A percentile compares a stretch with the other conserved stretches of the same genome.
Evolutionary conservation across 2,797 vertebrate genomes (phyloP).

Genomic region (Trematomus bernacchii): DNA sequence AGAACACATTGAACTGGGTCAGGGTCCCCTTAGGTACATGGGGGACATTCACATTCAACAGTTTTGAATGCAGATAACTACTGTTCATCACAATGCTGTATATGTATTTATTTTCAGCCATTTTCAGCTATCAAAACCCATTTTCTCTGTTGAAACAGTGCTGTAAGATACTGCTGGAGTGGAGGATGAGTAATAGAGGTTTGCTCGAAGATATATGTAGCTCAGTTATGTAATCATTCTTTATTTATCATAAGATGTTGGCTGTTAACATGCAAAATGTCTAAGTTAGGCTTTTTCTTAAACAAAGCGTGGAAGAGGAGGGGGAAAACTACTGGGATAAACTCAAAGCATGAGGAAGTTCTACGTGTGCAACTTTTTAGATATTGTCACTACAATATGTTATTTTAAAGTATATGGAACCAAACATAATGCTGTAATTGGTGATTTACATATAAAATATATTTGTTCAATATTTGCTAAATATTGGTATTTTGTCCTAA

Average conservation of each 20-base stretch:
- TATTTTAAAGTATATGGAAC: not conserved
- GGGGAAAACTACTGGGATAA: not conserved
- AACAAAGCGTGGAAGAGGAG: not conserved
- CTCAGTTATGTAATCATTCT: not conserved
- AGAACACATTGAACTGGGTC: constrained; percentile 8
- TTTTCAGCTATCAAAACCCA: not conserved
- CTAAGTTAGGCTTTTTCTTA: not conserved
- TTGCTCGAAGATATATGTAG: not conserved
- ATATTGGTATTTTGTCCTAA: not conserved
- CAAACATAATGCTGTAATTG: not conserved
- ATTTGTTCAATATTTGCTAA: not conserved
- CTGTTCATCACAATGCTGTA: not conserved
- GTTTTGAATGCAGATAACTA: too few relatives aligned
- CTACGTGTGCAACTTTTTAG: not conserved
- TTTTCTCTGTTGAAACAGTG: not conserved
- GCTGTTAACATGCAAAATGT: not conserved
- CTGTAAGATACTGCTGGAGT: not conserved
- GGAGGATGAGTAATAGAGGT: not conserved
- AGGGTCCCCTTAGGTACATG: not conserved
- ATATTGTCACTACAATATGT: not conserved
- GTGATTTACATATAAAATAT: not conserved
- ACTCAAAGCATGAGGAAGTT: not conserved
- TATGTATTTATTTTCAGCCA: not conserved
- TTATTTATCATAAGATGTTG: not conserved
- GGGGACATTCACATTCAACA: not conserved